phyloP scores from a whole-genome alignment of 1,140 invertebrate genomes.

The Diprion similis region DNA sequence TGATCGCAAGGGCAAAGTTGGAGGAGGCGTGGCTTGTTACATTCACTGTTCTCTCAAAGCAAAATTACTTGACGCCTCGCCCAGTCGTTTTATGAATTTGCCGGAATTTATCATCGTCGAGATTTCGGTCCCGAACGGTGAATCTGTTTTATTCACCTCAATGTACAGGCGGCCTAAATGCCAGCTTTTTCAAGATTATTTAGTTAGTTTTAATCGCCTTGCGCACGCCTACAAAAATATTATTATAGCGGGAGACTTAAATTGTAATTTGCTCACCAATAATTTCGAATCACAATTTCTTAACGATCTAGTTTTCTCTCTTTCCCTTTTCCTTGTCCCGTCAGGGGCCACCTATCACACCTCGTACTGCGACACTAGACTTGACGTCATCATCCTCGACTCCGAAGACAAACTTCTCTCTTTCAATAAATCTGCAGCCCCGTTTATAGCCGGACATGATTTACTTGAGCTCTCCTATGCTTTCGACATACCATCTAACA shows the following conservation, averaged over 20 bases:
- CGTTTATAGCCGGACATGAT: too few relatives aligned
- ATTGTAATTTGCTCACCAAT: not conserved
- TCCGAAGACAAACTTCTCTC: not conserved
- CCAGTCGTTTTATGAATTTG: not conserved
- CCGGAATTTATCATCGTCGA: not conserved
- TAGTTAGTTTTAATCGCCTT: too few relatives aligned
- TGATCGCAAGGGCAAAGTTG: not conserved
- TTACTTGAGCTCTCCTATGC: not conserved
- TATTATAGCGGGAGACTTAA: too few relatives aligned
- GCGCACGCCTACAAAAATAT: too few relatives aligned
- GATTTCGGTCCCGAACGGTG: not conserved
- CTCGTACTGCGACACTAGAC: not conserved
- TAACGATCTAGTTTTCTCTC: not conserved
- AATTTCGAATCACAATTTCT: not conserved
- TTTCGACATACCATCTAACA: not conserved
- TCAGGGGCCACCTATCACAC: too few relatives aligned
- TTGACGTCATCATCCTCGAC: not conserved
- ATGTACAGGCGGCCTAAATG: not conserved
- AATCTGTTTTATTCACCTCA: not conserved
- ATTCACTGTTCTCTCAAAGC: not conserved
- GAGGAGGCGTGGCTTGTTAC: not conserved
- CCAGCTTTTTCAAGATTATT: not conserved
- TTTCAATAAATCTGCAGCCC: too few relatives aligned
- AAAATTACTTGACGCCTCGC: not conserved
- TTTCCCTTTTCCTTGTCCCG: not conserved